phyloP scores from a whole-genome alignment of 2,888 invertebrate species.

The Ernsta delagoae region DNA sequence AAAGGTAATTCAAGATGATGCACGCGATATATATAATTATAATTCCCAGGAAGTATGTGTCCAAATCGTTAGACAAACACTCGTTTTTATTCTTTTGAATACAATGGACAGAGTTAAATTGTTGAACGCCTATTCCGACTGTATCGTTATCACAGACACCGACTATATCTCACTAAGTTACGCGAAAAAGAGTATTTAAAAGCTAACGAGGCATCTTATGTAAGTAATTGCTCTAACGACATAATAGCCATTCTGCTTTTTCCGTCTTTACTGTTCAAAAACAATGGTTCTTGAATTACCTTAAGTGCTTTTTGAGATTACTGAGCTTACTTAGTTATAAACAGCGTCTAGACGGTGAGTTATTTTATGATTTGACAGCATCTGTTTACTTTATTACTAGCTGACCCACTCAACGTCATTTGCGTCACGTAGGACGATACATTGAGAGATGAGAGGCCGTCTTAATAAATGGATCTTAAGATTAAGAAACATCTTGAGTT shows the following conservation, averaged over 20 bases:
- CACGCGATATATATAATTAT: no score
- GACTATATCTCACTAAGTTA: not conserved
- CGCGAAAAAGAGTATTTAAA: conserved; percentile 15
- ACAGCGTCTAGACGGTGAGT: not conserved
- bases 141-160: conserved; percentile 11
- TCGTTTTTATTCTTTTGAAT: no score
- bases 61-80: no score
- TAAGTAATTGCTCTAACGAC: conserved; percentile 34
- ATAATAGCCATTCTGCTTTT: conserved; percentile 29
- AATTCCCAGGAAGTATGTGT: no score
- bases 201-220: conserved; percentile 28
- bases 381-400: no score
- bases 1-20: no score
- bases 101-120: not conserved
- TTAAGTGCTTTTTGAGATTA: conserved; percentile 33
- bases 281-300: conserved; percentile 27
- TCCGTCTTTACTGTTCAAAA: conserved; percentile 31
- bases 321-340: conserved; percentile 9
- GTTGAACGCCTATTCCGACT: not conserved
- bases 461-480: no score
- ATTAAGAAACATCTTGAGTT: no score
- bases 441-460: no score
- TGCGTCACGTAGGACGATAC: no score
- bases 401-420: no score
- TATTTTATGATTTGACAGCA: not conserved